Base-by-base conservation (phyloP, 2,113 vertebrate genomes). In the Nibea coibor region DNA sequence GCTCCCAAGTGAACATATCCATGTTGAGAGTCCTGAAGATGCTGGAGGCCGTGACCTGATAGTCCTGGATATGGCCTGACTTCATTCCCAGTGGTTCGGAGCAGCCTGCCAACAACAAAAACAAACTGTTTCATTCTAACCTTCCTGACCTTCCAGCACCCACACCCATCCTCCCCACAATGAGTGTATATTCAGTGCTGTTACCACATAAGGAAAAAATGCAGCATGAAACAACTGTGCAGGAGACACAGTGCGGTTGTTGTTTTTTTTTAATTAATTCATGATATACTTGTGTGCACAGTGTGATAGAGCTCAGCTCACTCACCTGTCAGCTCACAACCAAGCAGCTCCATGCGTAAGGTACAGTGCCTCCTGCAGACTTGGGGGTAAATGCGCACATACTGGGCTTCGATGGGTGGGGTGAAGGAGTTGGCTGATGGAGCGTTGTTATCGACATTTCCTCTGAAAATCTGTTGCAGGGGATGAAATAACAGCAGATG, bases 1-100 rank as follows among this genome's bases (percentile, higher is more conserved):
- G 96, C 89, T 99, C 97, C 98, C 98, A 99, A 10, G 98, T 94
- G 7, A 99, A 99, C 97, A 99, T 99, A 90, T 99, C 98, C 98
- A 99, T 98, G 94, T 99, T 99, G 90, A 99, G 96, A 0, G 98
- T 99, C 72, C 97, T 95, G 94, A 99, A 99, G 91, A 97, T 90
- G 78, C 98, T 99, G 61, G 98, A 99, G 48, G 97, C 98, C 2
- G 94, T 97, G 84, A 99, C 96, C 91, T 99, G 98, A 88, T 96
- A 97, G 88, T 99, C 98, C 88, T 99, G 97, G 82, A 99, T 95
- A 7, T 99, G 97, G 69, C 98, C 98, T 1, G 98, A 98, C 89
- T 99, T 99, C 97, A 99, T 97, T 69, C 98, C 98, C 88, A 99
- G 92, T 53, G 98, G 98, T 91, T 99, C 98, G 26, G 98, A 99